Conservation (phyloP, 2,113 vertebrate species). For the Ursus arctos region DNA sequence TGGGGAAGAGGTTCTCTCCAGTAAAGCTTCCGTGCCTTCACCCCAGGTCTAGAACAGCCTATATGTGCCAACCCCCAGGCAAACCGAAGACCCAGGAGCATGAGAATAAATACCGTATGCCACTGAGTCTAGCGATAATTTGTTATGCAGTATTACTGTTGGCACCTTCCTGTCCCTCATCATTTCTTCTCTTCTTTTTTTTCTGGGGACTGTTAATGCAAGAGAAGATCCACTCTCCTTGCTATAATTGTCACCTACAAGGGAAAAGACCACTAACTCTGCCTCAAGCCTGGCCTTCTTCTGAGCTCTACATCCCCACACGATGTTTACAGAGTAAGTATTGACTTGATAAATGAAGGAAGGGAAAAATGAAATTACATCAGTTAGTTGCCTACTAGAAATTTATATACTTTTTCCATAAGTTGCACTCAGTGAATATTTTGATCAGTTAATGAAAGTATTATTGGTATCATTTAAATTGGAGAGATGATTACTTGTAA, state of each 20-base stretch:
- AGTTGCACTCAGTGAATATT: not conserved
- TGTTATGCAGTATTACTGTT: not conserved
- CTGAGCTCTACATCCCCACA: not conserved
- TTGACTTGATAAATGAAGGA: not conserved
- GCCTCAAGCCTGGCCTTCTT: not conserved
- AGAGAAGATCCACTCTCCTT: not conserved
- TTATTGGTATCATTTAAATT: slow-evolving; percentile 30
- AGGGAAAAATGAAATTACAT: not conserved
- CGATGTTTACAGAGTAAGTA: not conserved
- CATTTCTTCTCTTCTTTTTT: not conserved
- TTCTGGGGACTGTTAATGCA: not conserved
- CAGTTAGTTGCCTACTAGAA: not conserved
- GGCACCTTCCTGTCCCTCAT: not conserved
- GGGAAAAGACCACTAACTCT: not conserved
- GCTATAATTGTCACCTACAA: not conserved
- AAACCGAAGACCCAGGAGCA: not conserved
- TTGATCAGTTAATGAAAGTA: not conserved
- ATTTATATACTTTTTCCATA: not conserved
- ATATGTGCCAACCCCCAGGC: not conserved
- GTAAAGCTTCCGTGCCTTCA: not conserved
- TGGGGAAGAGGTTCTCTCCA: not conserved
- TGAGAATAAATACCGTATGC: not conserved
- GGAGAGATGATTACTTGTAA: not conserved
- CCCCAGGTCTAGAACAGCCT: not conserved
- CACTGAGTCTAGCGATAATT: not conserved